Conservation (phyloP, 1,140 invertebrate species). For the Drosophila prosaltans region DNA sequence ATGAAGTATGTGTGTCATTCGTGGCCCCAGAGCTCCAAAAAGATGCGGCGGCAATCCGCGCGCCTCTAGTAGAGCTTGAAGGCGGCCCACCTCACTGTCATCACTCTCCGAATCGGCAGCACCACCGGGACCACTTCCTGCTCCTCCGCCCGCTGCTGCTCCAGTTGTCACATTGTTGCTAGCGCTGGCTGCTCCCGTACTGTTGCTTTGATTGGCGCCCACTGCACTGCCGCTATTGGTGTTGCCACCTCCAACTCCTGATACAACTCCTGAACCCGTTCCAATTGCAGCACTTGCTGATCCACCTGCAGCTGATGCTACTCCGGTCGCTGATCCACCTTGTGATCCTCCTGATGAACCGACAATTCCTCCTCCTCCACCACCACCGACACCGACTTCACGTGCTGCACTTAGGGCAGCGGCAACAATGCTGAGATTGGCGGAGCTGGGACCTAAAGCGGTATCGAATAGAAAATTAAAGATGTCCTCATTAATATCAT, state of each 20-base stretch:
- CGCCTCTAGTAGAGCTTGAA: constrained; percentile 96
- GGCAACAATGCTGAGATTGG: constrained; percentile 71
- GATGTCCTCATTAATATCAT: constrained; percentile 36
- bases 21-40: constrained; percentile 96
- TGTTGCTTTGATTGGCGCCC: constrained; percentile 63
- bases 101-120: constrained; percentile 87
- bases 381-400: constrained; percentile 44
- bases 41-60: constrained; percentile 97
- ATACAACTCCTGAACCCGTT: background rate
- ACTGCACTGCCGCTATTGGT: constrained; percentile 61
- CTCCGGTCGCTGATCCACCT: constrained; percentile 30
- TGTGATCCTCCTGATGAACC: constrained; percentile 16
- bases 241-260: constrained; percentile 23
- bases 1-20: constrained; percentile 98
- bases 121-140: constrained; percentile 45
- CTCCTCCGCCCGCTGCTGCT: constrained; percentile 32
- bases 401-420: constrained; percentile 66
- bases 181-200: constrained; percentile 54
- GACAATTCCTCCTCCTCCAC: constrained; percentile 24
- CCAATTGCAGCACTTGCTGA: constrained; percentile 9
- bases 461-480: constrained; percentile 17
- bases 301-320: constrained; percentile 15
- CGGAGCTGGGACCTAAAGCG: constrained; percentile 54
- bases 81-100: constrained; percentile 93
- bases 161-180: constrained; percentile 56